Percentiles rank a stretch among this genome's conserved stretches.
Conservation (phyloP, 2,888 invertebrate species). For the Lasioglossum marginatum region DNA sequence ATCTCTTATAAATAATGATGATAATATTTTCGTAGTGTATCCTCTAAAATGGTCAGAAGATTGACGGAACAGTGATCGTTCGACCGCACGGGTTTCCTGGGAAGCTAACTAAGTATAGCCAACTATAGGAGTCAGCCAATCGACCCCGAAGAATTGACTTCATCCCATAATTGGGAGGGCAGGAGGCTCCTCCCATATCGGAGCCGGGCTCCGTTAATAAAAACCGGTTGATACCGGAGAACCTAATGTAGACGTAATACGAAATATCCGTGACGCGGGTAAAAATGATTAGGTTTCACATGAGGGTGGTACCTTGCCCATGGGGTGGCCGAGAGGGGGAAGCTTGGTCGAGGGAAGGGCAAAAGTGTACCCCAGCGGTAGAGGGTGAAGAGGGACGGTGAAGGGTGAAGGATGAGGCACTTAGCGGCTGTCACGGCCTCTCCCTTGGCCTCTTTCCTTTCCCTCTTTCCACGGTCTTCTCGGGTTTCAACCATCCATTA, state of each 20-base stretch:
- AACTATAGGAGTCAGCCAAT: constrained; percentile 6
- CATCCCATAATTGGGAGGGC: constrained; percentile 43
- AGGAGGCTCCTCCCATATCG: constrained; percentile 10
- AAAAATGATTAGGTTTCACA: constrained; percentile 82
- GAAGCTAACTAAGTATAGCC: neutral
- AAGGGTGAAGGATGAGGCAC: constrained; percentile 79
- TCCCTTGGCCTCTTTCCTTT: constrained; percentile 77
- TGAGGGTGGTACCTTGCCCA: constrained; percentile 60
- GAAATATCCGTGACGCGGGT: constrained; percentile 77
- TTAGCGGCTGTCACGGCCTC: constrained; percentile 82
- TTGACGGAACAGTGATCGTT: neutral
- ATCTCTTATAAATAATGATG: no score
- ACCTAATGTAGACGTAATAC: constrained; percentile 75
- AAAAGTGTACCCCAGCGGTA: constrained; percentile 29
- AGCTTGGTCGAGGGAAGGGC: constrained; percentile 8
- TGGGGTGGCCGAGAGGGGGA: neutral
- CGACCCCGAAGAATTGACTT: constrained; percentile 24
- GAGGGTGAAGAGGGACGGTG: constrained; percentile 56
- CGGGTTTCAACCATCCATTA: constrained; percentile 84
- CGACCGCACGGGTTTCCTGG: neutral
- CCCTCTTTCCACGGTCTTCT: constrained; percentile 77
- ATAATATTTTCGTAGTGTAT: no score
- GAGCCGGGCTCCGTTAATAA: constrained; percentile 48
- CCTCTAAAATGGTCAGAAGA: neutral
- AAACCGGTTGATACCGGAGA: constrained; percentile 67